phyloP scores from a whole-genome alignment of 2,888 invertebrate species.

The Cephus sareptanus region DNA sequence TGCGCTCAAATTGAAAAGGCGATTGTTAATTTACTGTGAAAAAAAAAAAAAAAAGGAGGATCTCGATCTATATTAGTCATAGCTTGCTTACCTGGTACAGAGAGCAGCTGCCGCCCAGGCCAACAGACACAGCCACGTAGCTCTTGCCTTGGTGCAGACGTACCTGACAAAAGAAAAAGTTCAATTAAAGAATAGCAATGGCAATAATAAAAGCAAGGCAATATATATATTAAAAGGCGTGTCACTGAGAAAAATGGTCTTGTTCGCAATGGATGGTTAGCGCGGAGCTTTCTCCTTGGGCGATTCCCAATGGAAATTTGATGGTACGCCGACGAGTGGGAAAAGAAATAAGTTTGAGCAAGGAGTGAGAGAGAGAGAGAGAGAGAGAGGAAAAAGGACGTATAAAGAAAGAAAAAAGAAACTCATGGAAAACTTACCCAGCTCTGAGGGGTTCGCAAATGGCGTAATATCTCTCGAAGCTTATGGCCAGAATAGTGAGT shows the following conservation, averaged over 20 bases:
- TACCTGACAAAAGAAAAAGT: constrained; percentile 65
- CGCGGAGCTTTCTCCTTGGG: neutral
- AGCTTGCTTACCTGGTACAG: constrained; percentile 80
- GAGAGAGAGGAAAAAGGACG: neutral
- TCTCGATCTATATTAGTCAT: neutral
- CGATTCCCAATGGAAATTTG: neutral
- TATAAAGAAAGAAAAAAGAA: neutral
- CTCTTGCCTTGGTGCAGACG: constrained; percentile 88
- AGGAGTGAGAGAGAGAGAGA: too few relatives aligned
- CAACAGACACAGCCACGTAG: constrained; percentile 82
- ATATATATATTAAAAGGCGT: neutral
- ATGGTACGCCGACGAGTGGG: neutral
- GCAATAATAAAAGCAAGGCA: neutral
- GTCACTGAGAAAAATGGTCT: neutral
- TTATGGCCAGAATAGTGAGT: constrained; percentile 91
- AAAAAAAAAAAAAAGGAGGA: neutral
- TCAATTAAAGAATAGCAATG: neutral
- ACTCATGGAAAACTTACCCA: constrained; percentile 64
- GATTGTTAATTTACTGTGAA: neutral
- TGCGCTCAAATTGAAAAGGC: neutral
- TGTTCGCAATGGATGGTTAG: too few relatives aligned
- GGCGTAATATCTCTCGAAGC: constrained; percentile 91
- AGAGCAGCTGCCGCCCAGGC: constrained; percentile 88
- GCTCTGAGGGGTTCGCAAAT: constrained; percentile 93
- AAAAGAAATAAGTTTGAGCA: neutral